Conservation (phyloP, 64 coral and sea anemone species). For the Hydrozoanthus tunicans region DNA sequence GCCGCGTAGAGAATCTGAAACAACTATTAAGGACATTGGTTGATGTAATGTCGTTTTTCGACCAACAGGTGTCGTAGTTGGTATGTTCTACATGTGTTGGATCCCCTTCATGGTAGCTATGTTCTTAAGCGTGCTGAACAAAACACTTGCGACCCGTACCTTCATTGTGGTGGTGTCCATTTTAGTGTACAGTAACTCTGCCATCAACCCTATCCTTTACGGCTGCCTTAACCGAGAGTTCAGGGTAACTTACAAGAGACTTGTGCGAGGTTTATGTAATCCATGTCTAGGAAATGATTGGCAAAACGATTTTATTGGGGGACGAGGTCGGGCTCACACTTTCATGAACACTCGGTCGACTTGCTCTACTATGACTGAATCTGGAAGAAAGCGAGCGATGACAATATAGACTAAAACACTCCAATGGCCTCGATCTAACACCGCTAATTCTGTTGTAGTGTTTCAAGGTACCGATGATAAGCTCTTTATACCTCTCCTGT, state of each 20-base stretch:
- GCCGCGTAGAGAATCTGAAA: background rate
- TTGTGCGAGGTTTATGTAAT: conserved; percentile 7
- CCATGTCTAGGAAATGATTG: background rate
- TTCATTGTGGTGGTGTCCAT: conserved; percentile 62
- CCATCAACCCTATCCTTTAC: conserved; percentile 71
- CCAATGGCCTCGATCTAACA: too few species aligned
- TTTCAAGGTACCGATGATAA: too few species aligned
- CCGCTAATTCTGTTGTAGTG: too few species aligned
- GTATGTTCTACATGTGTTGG: conserved; percentile 74
- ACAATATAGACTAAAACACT: background rate
- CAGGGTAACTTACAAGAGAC: conserved; percentile 62
- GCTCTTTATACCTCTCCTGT: too few species aligned
- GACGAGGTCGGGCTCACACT: conserved; percentile 12
- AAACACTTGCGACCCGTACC: conserved; percentile 42
- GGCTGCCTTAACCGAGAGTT: conserved; percentile 72
- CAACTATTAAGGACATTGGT: background rate
- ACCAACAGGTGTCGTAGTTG: conserved; percentile 65
- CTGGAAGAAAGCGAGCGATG: conserved; percentile 30
- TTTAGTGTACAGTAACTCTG: conserved; percentile 70
- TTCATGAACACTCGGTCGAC: conserved; percentile 10
- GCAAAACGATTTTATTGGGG: background rate
- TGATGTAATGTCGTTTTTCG: background rate
- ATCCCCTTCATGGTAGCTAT: conserved; percentile 77
- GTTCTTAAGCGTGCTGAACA: conserved; percentile 56
- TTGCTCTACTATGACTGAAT: conserved; percentile 9